Evolutionary conservation across 2,888 invertebrate species (phyloP), one percentile per base, ranked within the genome.

Genomic region (Myathropa florea): DNA sequence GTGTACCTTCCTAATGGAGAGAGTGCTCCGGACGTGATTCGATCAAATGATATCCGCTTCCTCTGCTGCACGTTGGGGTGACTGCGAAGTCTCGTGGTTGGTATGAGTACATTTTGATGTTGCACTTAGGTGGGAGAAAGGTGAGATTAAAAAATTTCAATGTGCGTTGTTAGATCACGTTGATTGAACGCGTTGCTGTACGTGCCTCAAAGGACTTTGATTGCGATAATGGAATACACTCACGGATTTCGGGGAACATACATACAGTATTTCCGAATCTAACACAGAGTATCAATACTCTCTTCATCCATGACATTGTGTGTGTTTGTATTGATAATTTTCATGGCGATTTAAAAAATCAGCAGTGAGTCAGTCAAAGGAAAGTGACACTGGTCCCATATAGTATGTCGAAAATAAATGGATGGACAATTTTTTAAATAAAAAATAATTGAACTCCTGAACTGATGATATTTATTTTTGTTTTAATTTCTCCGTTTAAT

Each of bases 41-140:
- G 81, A 88, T 88, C 75, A 85, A 88, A 88, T 86, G 88, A 81
- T 88, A 88, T 88, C 88, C 88, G 88, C 82, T 85, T 88, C 87
- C 88, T 80, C 6, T 68, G 23, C 39, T 60, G 77, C 73, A 82
- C 82, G 73, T 73, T 67, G 46, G 57, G 57, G 24, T 26, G 57
- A 24, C 3, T 57, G 24, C 24, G 57, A 46, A n/a, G 18, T 46
- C 46, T 46, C 18, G 18, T 18, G 33, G 12, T 12, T 2, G 33
- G 33, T 33, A 9, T 33, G 33, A 72, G 67, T 82, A 55, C 60
- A 73, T 78, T 85, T 82, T 64, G 64, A 86, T 82, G 68, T 28
- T 82, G 73, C 60, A 78, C 68, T 55, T 82, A 28, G 7, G 46
- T 46, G 46, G 1, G 46, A 46, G 46, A n/a, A 10, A 83, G 26